Conservation (phyloP, 2,888 invertebrate species). For the Physocephala rufipes region DNA sequence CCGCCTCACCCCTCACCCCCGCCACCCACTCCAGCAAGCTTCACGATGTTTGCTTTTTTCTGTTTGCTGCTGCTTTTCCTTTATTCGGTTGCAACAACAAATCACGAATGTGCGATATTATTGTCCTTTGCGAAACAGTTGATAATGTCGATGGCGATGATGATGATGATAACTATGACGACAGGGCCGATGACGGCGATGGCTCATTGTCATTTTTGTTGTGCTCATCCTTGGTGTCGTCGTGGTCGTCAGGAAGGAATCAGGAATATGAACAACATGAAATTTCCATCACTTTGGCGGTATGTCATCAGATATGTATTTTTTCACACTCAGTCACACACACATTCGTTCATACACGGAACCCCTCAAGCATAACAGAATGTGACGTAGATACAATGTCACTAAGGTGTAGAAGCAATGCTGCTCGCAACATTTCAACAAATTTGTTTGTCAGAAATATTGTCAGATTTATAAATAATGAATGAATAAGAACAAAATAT, state of each 20-base stretch:
- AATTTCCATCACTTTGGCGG: constrained; percentile 43
- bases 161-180: no score
- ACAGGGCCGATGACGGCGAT: constrained; percentile 8
- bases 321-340: background rate
- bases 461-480: no score
- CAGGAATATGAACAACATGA: constrained; percentile 44
- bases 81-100: constrained; percentile 36
- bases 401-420: no score
- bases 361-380: background rate
- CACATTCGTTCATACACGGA: background rate
- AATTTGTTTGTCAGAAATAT: no score
- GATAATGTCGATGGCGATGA: no score
- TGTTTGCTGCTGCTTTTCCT: constrained; percentile 23
- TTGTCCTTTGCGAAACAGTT: constrained; percentile 30
- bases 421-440: no score
- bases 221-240: constrained; percentile 6
- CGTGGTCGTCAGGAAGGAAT: constrained; percentile 42
- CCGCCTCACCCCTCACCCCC: no score
- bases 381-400: no score
- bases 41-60: background rate
- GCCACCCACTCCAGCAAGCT: constrained; percentile 10
- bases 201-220: constrained; percentile 27
- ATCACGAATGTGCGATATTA: constrained; percentile 33
- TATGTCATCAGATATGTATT: constrained; percentile 41
- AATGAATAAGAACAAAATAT: no score